Percentiles rank a stretch among this genome's conserved stretches.
Conservation (phyloP, 1,140 invertebrate species). For the Hyles vespertilio region DNA sequence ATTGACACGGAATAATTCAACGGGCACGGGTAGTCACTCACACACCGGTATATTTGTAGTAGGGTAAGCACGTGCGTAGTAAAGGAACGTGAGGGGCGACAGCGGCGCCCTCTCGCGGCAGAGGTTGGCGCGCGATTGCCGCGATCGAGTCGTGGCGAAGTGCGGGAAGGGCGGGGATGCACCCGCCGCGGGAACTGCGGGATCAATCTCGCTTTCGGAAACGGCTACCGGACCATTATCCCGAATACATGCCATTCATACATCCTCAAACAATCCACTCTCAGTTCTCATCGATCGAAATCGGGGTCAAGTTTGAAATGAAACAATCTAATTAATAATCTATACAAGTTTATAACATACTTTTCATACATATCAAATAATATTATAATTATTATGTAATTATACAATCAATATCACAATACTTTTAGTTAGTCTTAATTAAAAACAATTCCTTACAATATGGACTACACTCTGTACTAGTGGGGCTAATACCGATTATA, state of each 20-base stretch:
- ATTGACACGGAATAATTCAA: slow-evolving; percentile 52
- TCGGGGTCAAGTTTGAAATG: slow-evolving; percentile 27
- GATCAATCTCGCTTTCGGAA: slow-evolving; percentile 55
- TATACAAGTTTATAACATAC: slow-evolving; percentile 59
- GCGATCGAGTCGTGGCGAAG: slow-evolving; percentile 25
- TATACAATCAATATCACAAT: slow-evolving; percentile 65
- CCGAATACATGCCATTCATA: slow-evolving; percentile 17
- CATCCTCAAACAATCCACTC: background rate
- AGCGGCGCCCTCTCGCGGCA: slow-evolving; percentile 58
- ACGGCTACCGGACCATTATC: slow-evolving; percentile 9
- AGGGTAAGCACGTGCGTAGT: slow-evolving; percentile 33
- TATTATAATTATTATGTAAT: slow-evolving; percentile 52
- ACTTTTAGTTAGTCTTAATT: slow-evolving; percentile 53
- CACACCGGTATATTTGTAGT: slow-evolving; percentile 36
- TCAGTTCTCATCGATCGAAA: background rate
- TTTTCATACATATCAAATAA: slow-evolving; percentile 37
- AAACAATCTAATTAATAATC: slow-evolving; percentile 40
- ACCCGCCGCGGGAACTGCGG: slow-evolving; percentile 36
- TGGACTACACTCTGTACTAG: too few relatives aligned
- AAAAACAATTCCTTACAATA: slow-evolving; percentile 18
- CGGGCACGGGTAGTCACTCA: slow-evolving; percentile 36
- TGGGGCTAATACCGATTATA: too few relatives aligned
- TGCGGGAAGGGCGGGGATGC: slow-evolving; percentile 46
- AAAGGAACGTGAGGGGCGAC: slow-evolving; percentile 27
- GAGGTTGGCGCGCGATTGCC: slow-evolving; percentile 66